These are phyloP conservation scores for Leucophenga maculata DNA, from an alignment of 2,888 invertebrate genomes.

Conservation along the genomic window DNA sequence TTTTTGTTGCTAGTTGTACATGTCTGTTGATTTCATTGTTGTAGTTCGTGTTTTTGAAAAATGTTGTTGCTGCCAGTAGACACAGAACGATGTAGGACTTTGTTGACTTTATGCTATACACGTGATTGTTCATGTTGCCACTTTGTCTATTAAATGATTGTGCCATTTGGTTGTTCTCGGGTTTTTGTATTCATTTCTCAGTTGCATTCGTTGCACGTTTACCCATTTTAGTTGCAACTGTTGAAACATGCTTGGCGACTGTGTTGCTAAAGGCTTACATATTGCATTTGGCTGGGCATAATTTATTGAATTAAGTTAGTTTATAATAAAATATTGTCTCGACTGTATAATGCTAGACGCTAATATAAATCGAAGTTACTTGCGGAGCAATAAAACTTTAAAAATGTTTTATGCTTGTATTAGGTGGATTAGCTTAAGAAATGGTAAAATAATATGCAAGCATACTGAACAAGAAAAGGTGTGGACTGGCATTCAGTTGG, in stretches of 20 bases:
- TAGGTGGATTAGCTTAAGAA: too few species aligned
- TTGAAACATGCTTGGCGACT: background rate
- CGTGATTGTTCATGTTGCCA: conserved; percentile 52
- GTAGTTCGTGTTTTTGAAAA: background rate
- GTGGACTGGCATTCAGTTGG: too few species aligned
- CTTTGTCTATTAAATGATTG: conserved; percentile 52
- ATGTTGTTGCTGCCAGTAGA: background rate
- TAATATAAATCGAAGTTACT: too few species aligned
- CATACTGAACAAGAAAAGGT: too few species aligned
- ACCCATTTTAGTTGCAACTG: background rate
- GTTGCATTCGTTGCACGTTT: conserved; percentile 1
- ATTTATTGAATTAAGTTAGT: background rate
- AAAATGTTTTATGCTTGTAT: too few species aligned
- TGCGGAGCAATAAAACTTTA: too few species aligned
- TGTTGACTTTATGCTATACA: conserved; percentile 54
- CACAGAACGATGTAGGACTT: conserved; percentile 21
- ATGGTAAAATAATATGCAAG: too few species aligned
- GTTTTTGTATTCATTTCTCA: background rate
- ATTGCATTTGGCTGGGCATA: background rate
- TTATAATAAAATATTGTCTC: background rate
- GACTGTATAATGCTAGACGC: too few species aligned
- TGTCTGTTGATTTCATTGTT: background rate
- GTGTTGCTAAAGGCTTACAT: background rate
- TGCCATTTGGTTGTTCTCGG: conserved; percentile 2
- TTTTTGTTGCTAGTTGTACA: background rate